These are phyloP conservation scores for Balanococcus diminutus DNA, from an alignment of 2,888 invertebrate species.

Conservation along the genomic window DNA sequence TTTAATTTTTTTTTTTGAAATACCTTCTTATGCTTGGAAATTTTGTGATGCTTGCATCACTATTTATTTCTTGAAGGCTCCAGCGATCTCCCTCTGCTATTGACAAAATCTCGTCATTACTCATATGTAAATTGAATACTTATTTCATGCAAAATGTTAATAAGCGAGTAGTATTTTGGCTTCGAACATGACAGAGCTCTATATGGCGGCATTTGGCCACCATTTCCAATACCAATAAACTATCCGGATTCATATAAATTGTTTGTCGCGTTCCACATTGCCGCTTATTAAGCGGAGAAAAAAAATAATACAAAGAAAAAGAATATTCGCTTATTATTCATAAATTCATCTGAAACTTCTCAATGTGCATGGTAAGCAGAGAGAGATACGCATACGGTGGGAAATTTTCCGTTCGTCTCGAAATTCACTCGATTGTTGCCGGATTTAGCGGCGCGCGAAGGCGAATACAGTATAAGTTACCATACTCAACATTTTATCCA, in stretches of 20 bases:
- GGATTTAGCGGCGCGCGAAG: not conserved
- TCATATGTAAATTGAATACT: slow-evolving; percentile 8
- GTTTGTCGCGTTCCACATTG: not conserved
- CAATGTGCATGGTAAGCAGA: not conserved
- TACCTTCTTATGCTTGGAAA: too few relatives aligned
- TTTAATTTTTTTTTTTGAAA: too few relatives aligned
- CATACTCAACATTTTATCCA: slow-evolving; percentile 35
- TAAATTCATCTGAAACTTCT: not conserved
- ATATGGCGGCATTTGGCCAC: slow-evolving; percentile 10
- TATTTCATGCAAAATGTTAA: not conserved
- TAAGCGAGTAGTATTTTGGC: not conserved
- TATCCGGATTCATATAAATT: not conserved
- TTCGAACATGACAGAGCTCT: not conserved
- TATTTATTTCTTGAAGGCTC: too few relatives aligned
- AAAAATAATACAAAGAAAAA: not conserved
- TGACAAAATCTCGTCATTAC: too few relatives aligned
- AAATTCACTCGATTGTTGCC: not conserved
- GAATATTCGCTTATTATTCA: slow-evolving; percentile 20
- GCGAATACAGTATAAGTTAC: not conserved
- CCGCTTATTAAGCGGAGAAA: not conserved
- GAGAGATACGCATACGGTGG: not conserved
- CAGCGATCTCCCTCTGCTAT: too few relatives aligned
- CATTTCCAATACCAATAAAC: not conserved
- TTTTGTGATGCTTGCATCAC: too few relatives aligned
- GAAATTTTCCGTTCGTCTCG: too few relatives aligned